These are phyloP conservation scores for Bradysia coprophila DNA, from an alignment of 1,140 invertebrate genomes.

Conservation along the genomic window DNA sequence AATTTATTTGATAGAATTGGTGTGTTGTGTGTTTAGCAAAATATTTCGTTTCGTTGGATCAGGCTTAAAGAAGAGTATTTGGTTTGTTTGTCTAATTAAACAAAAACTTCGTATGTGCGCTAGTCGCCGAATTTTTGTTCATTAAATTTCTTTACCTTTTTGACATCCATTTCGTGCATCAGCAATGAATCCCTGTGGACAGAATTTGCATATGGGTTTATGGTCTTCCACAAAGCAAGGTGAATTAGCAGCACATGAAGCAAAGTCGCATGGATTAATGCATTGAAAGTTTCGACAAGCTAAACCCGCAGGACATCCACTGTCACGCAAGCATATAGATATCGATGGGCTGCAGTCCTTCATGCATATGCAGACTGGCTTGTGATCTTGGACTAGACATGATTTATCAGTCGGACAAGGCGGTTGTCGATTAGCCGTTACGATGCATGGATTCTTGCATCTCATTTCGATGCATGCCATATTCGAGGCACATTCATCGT, in stretches of 20 bases:
- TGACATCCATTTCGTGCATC: slow-evolving; percentile 81
- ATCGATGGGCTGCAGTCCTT: slow-evolving; percentile 69
- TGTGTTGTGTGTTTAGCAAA: too few relatives aligned
- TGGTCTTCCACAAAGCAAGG: slow-evolving; percentile 85
- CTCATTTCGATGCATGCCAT: slow-evolving; percentile 60
- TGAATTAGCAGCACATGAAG: slow-evolving; percentile 56
- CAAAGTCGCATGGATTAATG: slow-evolving; percentile 69
- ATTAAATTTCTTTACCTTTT: slow-evolving; percentile 56
- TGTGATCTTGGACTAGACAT: slow-evolving; percentile 70
- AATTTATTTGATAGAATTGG: too few relatives aligned
- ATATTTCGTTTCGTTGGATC: too few relatives aligned
- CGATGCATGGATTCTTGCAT: slow-evolving; percentile 70
- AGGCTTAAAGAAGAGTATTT: too few relatives aligned
- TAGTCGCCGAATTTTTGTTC: not conserved
- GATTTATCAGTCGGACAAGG: slow-evolving; percentile 60
- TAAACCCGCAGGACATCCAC: slow-evolving; percentile 63
- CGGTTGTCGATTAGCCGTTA: slow-evolving; percentile 30
- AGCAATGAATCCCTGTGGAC: slow-evolving; percentile 72
- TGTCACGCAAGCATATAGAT: slow-evolving; percentile 74
- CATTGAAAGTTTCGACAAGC: slow-evolving; percentile 79
- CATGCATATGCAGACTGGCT: slow-evolving; percentile 66
- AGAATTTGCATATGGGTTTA: slow-evolving; percentile 85
- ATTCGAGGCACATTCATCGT: slow-evolving; percentile 71
- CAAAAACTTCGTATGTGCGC: not conserved
- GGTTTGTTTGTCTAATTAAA: not conserved